Percentiles rank a stretch among this genome's conserved stretches.
phyloP scores from a whole-genome alignment of 2,888 invertebrate species.

The Malthinus seriepunctatus region DNA sequence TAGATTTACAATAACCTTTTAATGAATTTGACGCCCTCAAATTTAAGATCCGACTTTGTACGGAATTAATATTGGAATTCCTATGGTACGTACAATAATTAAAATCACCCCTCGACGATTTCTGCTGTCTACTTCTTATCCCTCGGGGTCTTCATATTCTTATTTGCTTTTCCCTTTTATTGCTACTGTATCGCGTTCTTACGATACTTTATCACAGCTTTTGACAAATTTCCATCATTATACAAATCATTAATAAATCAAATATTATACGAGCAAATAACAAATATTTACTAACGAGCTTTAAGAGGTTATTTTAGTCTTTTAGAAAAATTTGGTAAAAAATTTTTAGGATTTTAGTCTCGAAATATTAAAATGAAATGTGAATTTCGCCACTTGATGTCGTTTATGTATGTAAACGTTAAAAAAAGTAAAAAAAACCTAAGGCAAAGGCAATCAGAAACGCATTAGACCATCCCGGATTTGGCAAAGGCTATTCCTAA shows the following conservation, averaged over 20 bases:
- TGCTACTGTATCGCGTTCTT: slow-evolving; percentile 21
- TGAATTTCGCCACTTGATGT: neutral
- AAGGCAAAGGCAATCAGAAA: slow-evolving; percentile 41
- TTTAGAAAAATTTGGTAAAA: too few species aligned
- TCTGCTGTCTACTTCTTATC: slow-evolving; percentile 30
- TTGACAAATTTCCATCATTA: slow-evolving; percentile 27
- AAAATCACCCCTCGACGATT: slow-evolving; percentile 39
- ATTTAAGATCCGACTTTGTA: slow-evolving; percentile 24
- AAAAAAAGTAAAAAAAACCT: neutral
- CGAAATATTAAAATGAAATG: too few species aligned
- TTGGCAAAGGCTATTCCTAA: slow-evolving; percentile 46
- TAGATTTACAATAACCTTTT: neutral
- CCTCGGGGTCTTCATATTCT: slow-evolving; percentile 21
- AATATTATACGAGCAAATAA: too few species aligned
- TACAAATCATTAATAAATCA: neutral
- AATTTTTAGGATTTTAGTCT: too few species aligned
- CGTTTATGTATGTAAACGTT: slow-evolving; percentile 4
- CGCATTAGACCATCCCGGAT: slow-evolving; percentile 51
- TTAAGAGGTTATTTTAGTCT: too few species aligned
- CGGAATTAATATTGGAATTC: slow-evolving; percentile 47
- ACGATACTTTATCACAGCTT: slow-evolving; percentile 33
- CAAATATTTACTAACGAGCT: too few species aligned
- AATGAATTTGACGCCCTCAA: slow-evolving; percentile 24
- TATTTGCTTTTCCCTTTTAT: slow-evolving; percentile 23
- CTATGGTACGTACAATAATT: slow-evolving; percentile 44